Base-by-base conservation (phyloP, 92 coral and sea anemone genomes). In the Chrysogorgia sp. region DNA sequence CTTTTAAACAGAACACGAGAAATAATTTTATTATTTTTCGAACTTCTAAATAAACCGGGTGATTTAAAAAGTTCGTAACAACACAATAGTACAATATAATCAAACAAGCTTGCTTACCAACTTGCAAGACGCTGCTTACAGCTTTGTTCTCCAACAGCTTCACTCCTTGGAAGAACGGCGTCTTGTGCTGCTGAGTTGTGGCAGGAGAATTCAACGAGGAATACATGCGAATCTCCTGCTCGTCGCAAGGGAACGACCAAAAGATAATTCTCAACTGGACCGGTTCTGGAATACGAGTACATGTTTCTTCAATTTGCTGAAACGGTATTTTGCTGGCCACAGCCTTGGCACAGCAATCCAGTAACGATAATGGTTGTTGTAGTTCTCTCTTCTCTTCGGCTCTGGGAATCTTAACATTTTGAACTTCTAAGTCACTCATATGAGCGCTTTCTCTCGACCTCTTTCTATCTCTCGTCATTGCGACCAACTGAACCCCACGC, bases 171-270 rank as follows among this genome's bases (percentile, higher is more conserved):
- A 87, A 91, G 71, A 94, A 94, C 15, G 98, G 98, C 67, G 90
- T 66, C 34, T 94, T 85, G 69, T 92, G 88, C 57, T 94, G 98
- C 28, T 90, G 82, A 10, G 86, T 64, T 32, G 98, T 68, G 14
- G 97, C 88, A 41, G 65, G 35, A 33, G 64, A 23, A 60, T 92
- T 91, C 19, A 92, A 64, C 15, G 97, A 87, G 10, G 97, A 94
- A 74, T 94, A 94, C 96, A 92, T 89, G 61, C 92, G 86, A 50
- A 94, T 94, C 49, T 94, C 98, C 65, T 88, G 88, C 75, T 92
- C 98, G 74, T 92, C 86, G 62, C 97, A 76, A 21, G 98, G 98
- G 86, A 94, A 94, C 19, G 98, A 94, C 98, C 98, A 94, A 82
- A 86, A 92, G 24, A 88, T 92, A 29, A 94, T 85, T 75, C 93